Base-by-base conservation (phyloP, 2,113 vertebrate species). In the Butorides virescens region DNA sequence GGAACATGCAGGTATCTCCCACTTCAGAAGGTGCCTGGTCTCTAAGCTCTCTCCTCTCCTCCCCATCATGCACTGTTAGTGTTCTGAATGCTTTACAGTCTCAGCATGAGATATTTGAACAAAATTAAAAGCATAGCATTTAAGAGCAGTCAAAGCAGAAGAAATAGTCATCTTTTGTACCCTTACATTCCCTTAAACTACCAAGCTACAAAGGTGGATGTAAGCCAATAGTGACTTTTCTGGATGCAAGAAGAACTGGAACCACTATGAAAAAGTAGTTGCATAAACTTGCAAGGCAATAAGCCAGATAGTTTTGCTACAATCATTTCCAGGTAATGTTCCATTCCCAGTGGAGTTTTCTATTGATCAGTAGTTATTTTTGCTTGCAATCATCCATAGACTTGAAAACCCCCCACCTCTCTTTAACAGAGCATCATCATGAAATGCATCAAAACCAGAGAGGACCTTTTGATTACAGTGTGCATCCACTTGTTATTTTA, bases 291-390 rank as follows among this genome's bases (percentile, higher is more conserved):
- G 37, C 39, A 62, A 7, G 80, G 94, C 73, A 82, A 76, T 78
- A 89, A 78, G 86, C 92, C 83, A 92, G 56, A 52, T 1, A 88
- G 66, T 50, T 67, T 34, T 93, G 86, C 95, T 95, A 61, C 90
- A 77, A 96, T 90, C 36, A 86, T 85, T 96, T 97, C 96, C 93
- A 96, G 95, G 90, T 87, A 93, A 19, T 66, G 70, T 78, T 96
- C 90, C 71, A 81, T 56, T 95, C 92, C 92, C 92, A 68, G 61
- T 16, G 83, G 91, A 96, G 86, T 12, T 71, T 91, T 87, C 71
- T 92, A 96, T 96, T 89, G 95, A 97, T 94, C 72, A 80, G 55
- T 34, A 74, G 73, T 81, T 96, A 94, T 93, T 96, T 94, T 95
- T 94, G 76, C 56, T 78, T 70, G 47, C 79, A 87, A 89, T 82